Conservation (phyloP, 92 coral and sea anemone species). For the Epizoanthus rinbou region DNA sequence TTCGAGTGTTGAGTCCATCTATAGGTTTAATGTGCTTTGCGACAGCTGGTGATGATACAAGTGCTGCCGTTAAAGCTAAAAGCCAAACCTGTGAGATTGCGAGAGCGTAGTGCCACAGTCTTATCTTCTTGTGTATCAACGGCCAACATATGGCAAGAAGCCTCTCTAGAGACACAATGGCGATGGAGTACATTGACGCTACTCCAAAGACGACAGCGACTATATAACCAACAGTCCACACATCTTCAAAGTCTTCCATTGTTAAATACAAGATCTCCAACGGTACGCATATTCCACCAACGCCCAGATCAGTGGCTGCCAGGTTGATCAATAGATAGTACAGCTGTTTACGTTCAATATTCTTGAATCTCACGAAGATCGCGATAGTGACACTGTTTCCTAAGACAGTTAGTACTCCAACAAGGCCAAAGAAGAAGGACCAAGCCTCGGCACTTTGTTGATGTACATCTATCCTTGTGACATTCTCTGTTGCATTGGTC, state of each 20-base stretch:
- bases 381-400: constrained; percentile 34
- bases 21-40: too few species aligned
- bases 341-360: constrained; percentile 3
- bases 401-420: background rate
- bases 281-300: constrained; percentile 12
- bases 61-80: background rate
- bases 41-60: background rate
- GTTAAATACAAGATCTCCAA: background rate
- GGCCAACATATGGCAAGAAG: constrained; percentile 23
- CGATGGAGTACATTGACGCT: constrained; percentile 17
- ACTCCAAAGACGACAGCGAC: constrained; percentile 5
- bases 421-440: background rate
- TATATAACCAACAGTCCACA: background rate
- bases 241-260: too few species aligned
- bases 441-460: background rate
- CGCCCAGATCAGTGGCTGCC: constrained; percentile 9
- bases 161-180: background rate
- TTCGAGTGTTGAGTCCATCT: too few species aligned
- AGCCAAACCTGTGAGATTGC: constrained; percentile 2
- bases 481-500: too few species aligned
- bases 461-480: too few species aligned
- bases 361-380: background rate
- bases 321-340: constrained; percentile 21
- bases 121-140: background rate
- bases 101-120: constrained; percentile 12